phyloP scores from a whole-genome alignment of 2,797 vertebrate species.

The Neopelma chrysocephalum region DNA sequence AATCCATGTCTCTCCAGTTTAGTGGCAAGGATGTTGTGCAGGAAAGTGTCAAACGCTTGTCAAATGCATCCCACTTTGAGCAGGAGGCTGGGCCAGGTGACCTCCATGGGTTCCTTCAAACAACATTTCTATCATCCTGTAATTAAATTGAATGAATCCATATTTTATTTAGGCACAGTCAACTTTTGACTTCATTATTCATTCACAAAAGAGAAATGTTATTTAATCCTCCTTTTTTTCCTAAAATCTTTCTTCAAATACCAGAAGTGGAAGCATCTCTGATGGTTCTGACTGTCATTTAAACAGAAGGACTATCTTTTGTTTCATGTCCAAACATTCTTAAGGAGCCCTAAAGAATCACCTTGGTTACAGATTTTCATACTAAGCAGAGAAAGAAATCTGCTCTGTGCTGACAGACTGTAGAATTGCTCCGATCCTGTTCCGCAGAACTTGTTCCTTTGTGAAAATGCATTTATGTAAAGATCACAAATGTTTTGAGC shows the following conservation, averaged over 20 bases:
- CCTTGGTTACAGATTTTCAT: not conserved
- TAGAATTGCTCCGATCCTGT: fast-evolving
- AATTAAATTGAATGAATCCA: not conserved
- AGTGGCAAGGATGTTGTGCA: not conserved
- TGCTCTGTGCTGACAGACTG: not conserved
- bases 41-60: not conserved
- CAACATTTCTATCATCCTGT: not conserved
- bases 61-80: not conserved
- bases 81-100: not conserved
- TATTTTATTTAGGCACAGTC: not conserved
- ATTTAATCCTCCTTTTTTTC: not conserved
- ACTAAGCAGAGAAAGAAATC: not conserved
- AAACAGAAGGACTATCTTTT: not conserved
- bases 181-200: not conserved
- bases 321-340: not conserved
- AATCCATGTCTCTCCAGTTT: not conserved
- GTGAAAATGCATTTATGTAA: not conserved
- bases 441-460: not conserved
- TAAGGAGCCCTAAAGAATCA: too few relatives aligned
- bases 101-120: not conserved
- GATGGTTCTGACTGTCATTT: not conserved
- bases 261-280: not conserved
- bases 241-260: not conserved
- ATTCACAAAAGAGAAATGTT: not conserved
- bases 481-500: not conserved